Evolutionary conservation across 23 tunicate genomes (phyloP), one percentile per base, ranked within the genome.

Genomic region (Ascidia mentula): DNA sequence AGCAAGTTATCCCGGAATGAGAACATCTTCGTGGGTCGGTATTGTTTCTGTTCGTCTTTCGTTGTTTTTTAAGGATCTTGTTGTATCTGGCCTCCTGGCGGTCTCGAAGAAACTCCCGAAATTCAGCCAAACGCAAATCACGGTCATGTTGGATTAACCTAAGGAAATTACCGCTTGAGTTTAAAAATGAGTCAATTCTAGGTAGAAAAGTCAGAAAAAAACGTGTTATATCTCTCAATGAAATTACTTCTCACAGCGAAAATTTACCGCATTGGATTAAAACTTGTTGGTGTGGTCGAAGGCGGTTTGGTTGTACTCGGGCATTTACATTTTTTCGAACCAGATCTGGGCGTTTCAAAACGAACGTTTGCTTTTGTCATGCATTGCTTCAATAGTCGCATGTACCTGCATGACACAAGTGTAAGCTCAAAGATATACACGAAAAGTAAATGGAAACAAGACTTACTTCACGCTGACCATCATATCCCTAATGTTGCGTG

Each of bases 1-100:
- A 93, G 45, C 98, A 93, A 17, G 37, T 93, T 72, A 93, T 42
- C 37, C 98, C 97, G 18, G 75, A 33, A 45, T 35, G 46, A 15
- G 36, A 34, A 33, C 65, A 53, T 53, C 65, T 26, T 5, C 12
- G 22, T 53, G 7, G 7, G 22, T 5, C 7, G 24, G 65, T 53
- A 28, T 6, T 1, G 13, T 53, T 53, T 28, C 24, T 53, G 22
- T 53, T 53, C n/a, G n/a, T n/a, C 65, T 53, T 53, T 9, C 13
- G 22, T 28, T 53, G 65, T 9, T 53, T 53, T 9, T 53, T 53
- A 28, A 53, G 7, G 13, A 53, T 53, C 65, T 53, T 53, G 2
- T 26, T 28, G 13, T 53, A 53, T 53, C 65, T 53, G 4, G 13
- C 65, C 65, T 53, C 28, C 13, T 53, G 65, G 24, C 65, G 65